Evolutionary conservation across 2,113 vertebrate species (phyloP), one percentile per base, ranked within the genome.

Genomic region (Girardinichthys multiradiatus): DNA sequence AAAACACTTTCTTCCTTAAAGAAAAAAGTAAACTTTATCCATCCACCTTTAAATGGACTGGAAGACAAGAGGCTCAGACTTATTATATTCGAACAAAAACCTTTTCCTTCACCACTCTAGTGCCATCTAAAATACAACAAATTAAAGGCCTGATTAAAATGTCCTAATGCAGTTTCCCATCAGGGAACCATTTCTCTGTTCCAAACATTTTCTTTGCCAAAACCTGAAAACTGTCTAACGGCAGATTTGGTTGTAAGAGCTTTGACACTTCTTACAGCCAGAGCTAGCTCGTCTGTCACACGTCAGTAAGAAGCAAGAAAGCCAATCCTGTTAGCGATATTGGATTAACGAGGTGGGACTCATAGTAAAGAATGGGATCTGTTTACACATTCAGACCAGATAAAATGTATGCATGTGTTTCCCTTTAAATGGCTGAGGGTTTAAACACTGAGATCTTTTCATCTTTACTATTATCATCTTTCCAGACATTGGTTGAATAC

Each of bases 351-450:
- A 39, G 13, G 62, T 64, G 35, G 33, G 62, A 64, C 35, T 64
- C 62, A 64, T 64, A 64, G 62, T 64, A 64, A 26, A 42, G 35
- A 42, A 64, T 42, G 35, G 39, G 62, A 64, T 42, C 62, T 64
- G 62, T 64, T 64, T 26, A 64, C 33, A 37, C 62, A 64, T 39
- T 64, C 62, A 42, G 62, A 64, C 24, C 62, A 39, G 35, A 39
- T 27, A 42, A 64, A 42, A 64, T 11, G 4, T 45, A 64, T 5
- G n/a, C 13, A 37, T 35, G 24, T 26, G 62, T 39, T 64, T 64
- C 33, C 4, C 30, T 33, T 64, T 39, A 54, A 54, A 21, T n/a
- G 48, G 48, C 48, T 54, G 19, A 45, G 5, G 42, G 17, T 45
- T 54, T n/a, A 54, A 54, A 54, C 2, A 3, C 45, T 51, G 2